These are phyloP conservation scores for Portunus trituberculatus DNA, from an alignment of 1,140 invertebrate species.

Conservation along the genomic window DNA sequence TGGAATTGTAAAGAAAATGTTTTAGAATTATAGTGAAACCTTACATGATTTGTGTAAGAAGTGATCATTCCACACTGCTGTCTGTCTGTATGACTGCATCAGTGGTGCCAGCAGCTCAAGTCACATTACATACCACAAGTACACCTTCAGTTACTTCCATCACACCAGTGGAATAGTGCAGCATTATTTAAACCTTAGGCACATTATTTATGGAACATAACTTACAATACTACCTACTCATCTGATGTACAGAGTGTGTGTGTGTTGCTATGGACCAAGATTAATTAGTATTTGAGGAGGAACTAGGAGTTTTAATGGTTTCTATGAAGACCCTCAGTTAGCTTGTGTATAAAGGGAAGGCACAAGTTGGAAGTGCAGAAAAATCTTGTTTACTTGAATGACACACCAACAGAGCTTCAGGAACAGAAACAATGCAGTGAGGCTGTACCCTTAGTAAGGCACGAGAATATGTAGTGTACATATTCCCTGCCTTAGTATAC, in stretches of 20 bases:
- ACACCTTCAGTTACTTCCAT: background rate
- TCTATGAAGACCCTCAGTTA: background rate
- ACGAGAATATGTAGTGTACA: background rate
- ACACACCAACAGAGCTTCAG: background rate
- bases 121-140: background rate
- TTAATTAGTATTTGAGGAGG: conserved; percentile 27
- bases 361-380: background rate
- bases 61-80: background rate
- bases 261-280: conserved; percentile 58
- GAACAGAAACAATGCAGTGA: background rate
- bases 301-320: conserved; percentile 43
- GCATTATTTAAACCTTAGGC: background rate
- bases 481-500: background rate
- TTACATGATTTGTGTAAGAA: background rate
- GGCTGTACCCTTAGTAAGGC: background rate
- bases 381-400: conserved; percentile 2
- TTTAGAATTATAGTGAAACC: background rate
- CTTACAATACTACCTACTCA: background rate
- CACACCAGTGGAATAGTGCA: background rate
- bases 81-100: background rate
- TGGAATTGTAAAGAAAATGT: background rate
- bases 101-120: background rate
- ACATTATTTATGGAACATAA: background rate
- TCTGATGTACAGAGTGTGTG: conserved; percentile 29
- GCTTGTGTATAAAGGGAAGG: background rate